phyloP scores from a whole-genome alignment of 2,797 vertebrate species.

The Myotis pilosus region DNA sequence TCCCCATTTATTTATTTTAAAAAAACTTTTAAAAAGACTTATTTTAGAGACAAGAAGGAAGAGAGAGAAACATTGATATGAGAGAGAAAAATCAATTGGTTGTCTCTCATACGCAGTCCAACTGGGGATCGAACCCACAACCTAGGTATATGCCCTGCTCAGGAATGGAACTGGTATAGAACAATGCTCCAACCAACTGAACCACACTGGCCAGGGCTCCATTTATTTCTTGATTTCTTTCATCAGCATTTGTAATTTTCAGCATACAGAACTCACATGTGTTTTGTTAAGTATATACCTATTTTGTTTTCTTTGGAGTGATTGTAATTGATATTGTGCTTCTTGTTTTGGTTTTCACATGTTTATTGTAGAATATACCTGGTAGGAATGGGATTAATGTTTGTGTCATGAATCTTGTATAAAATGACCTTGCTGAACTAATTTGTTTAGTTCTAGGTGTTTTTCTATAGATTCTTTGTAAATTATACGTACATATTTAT shows the following conservation, averaged over 20 bases:
- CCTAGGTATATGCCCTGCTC: background rate
- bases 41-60: background rate
- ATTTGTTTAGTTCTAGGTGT: background rate
- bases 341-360: conserved; percentile 3
- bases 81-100: background rate
- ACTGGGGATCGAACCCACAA: background rate
- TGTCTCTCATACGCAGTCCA: background rate
- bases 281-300: background rate
- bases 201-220: background rate
- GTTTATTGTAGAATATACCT: background rate
- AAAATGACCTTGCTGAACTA: background rate
- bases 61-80: background rate
- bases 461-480: background rate
- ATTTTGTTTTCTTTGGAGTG: background rate
- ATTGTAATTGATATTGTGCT: background rate
- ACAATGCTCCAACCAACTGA: background rate
- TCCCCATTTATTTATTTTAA: background rate
- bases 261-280: background rate
- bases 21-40: background rate
- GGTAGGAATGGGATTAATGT: background rate
- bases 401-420: background rate
- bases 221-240: conserved; percentile 13
- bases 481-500: background rate
- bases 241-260: background rate
- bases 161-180: background rate